Evolutionary conservation across 2,113 vertebrate species (phyloP).

Genomic region (Xyrauchen texanus): DNA sequence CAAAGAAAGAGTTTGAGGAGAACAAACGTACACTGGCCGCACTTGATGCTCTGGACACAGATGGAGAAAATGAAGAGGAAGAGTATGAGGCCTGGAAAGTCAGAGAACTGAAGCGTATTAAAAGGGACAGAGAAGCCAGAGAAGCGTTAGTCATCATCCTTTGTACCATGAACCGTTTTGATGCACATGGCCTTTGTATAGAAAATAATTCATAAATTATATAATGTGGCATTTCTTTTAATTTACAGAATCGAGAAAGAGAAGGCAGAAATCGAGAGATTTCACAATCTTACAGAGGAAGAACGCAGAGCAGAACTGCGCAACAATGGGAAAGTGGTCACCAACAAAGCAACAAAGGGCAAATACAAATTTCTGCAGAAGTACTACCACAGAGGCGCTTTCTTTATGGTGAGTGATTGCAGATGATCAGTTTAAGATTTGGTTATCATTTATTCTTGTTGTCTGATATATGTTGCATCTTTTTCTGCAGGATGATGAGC

Average conservation of each 20-base stretch:
- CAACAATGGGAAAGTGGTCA: constrained; percentile 89
- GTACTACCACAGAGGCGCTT: constrained; percentile 97
- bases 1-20: constrained; percentile 95
- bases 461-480: not conserved
- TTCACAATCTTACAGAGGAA: constrained; percentile 93
- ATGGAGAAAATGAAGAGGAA: constrained; percentile 96
- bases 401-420: constrained; percentile 90
- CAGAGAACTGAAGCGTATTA: constrained; percentile 93
- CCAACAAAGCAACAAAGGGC: constrained; percentile 95
- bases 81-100: constrained; percentile 98
- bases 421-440: not conserved
- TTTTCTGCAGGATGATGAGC: constrained; percentile 83
- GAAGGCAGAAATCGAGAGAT: constrained; percentile 93
- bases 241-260: constrained; percentile 89
- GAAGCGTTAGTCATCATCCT: constrained; percentile 83
- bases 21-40: constrained; percentile 89
- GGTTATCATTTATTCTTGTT: not conserved
- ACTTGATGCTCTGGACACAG: constrained; percentile 89
- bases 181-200: not conserved
- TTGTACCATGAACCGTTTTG: not conserved
- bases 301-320: constrained; percentile 92
- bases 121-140: constrained; percentile 89
- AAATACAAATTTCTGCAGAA: constrained; percentile 99
- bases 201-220: not conserved
- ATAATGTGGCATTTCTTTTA: not conserved